Conservation (phyloP, 2,888 invertebrate genomes). For the Polyploca ridens region DNA sequence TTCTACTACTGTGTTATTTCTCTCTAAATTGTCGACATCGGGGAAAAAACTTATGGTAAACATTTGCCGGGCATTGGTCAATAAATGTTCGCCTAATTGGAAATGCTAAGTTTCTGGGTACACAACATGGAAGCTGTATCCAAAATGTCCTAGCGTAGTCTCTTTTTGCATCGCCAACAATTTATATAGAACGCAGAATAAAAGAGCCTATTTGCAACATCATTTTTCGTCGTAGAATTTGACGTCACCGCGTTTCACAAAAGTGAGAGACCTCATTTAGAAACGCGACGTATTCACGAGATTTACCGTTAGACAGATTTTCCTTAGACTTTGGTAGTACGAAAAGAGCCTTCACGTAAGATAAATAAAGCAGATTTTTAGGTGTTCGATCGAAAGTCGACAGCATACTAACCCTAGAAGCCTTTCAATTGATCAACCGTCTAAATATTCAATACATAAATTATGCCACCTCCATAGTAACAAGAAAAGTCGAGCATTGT, state of each 20-base stretch:
- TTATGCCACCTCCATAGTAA: too few relatives aligned
- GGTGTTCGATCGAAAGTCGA: too few relatives aligned
- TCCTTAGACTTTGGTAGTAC: too few relatives aligned
- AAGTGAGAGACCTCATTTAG: not conserved
- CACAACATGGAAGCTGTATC: not conserved
- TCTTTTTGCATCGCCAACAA: conserved; percentile 1
- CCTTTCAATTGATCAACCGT: too few relatives aligned
- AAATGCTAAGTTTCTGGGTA: not conserved
- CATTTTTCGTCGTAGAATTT: not conserved
- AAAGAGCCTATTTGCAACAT: not conserved
- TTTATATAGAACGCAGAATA: not conserved
- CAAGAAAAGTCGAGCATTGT: too few relatives aligned
- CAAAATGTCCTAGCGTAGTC: not conserved
- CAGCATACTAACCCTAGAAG: too few relatives aligned
- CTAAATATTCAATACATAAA: not conserved
- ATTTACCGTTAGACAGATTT: not conserved
- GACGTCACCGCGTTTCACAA: conserved; percentile 2
- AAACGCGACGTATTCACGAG: not conserved
- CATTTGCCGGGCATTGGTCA: not conserved
- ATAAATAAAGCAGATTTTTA: too few relatives aligned
- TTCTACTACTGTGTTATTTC: not conserved
- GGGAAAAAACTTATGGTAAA: too few relatives aligned
- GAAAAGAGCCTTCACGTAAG: too few relatives aligned
- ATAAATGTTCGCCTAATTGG: not conserved
- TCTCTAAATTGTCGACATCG: not conserved